A percentile compares a stretch with the other conserved stretches of the same genome.
These are phyloP conservation scores for Boloria euphrosyne DNA, from an alignment of 2,888 invertebrate genomes.

Conservation along the genomic window DNA sequence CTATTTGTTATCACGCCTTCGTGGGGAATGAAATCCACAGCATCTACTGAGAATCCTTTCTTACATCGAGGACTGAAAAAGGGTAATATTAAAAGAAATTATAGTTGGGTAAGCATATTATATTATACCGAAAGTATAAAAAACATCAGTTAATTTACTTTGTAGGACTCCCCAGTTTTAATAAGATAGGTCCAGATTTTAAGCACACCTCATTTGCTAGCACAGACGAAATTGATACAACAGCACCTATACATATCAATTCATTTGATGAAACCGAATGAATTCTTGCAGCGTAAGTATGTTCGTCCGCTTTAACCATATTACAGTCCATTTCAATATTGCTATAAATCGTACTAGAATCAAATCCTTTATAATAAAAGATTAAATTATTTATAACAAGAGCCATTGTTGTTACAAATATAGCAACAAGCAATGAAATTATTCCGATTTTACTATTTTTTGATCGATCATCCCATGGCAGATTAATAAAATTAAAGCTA, in stretches of 20 bases:
- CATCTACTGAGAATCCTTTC: conserved; percentile 63
- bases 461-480: conserved; percentile 70
- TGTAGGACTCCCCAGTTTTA: conserved; percentile 56
- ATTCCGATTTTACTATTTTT: conserved; percentile 62
- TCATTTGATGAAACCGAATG: conserved; percentile 58
- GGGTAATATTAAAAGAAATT: conserved; percentile 1
- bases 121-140: background rate
- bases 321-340: conserved; percentile 55
- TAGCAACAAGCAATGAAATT: conserved; percentile 54
- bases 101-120: background rate
- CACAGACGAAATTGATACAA: conserved; percentile 57
- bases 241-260: conserved; percentile 67
- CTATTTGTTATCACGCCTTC: conserved; percentile 57
- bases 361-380: conserved; percentile 57
- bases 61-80: conserved; percentile 64
- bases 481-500: conserved; percentile 61
- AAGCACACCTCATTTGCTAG: conserved; percentile 62
- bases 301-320: conserved; percentile 57
- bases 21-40: conserved; percentile 54
- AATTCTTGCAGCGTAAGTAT: conserved; percentile 63
- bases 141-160: conserved; percentile 52
- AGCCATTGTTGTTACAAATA: conserved; percentile 56
- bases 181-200: conserved; percentile 59
- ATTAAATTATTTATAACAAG: conserved; percentile 58
- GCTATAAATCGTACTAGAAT: conserved; percentile 32